A percentile compares a stretch with the other conserved stretches of the same genome.
phyloP scores from a whole-genome alignment of 2,113 vertebrate species.

The Tychaedon coryphoeus region DNA sequence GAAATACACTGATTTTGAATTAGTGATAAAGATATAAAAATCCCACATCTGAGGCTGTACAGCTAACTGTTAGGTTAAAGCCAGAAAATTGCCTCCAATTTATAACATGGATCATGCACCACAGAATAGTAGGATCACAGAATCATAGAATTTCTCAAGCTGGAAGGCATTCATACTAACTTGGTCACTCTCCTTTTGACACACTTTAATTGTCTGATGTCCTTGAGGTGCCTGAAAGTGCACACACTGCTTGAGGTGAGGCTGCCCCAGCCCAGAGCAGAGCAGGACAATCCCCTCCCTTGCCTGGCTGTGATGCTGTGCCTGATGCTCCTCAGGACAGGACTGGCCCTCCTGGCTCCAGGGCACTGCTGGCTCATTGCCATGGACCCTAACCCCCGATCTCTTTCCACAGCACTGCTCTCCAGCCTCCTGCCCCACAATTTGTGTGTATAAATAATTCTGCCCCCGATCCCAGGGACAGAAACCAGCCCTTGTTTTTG shows the following conservation, averaged over 20 bases:
- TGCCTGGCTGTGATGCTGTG: rapidly evolving
- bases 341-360: rapidly evolving
- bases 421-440: not conserved
- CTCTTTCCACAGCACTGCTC: not conserved
- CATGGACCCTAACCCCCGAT: no score
- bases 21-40: not conserved
- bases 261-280: rapidly evolving
- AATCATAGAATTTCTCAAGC: not conserved
- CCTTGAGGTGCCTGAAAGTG: not conserved
- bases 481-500: not conserved
- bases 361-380: not conserved
- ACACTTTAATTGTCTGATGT: not conserved
- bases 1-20: not conserved
- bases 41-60: not conserved
- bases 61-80: not conserved
- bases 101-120: not conserved
- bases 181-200: not conserved
- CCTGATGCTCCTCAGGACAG: rapidly evolving
- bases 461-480: not conserved
- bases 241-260: not conserved
- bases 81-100: not conserved
- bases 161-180: not conserved
- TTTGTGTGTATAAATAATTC: not conserved
- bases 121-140: not conserved
- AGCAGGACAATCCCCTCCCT: not conserved